These are phyloP conservation scores for Hoplodrina ambigua DNA, from an alignment of 2,888 invertebrate species.

Conservation along the genomic window DNA sequence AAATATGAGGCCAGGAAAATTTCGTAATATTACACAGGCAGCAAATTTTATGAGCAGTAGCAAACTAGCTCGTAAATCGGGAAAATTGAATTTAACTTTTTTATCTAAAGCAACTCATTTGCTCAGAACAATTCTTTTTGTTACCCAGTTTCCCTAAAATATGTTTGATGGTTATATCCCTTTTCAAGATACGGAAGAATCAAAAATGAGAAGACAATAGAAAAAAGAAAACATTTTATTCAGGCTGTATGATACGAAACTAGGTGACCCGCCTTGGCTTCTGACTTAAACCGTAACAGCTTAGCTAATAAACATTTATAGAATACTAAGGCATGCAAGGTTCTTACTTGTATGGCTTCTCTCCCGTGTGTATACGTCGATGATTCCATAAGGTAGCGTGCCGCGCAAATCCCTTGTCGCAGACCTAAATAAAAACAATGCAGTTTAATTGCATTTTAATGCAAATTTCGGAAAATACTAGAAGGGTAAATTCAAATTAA, in stretches of 20 bases:
- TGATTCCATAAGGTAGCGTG: conserved; percentile 97
- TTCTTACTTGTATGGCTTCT: conserved; percentile 95
- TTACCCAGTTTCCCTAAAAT: not conserved
- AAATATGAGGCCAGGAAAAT: not conserved
- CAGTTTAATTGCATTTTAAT: not conserved
- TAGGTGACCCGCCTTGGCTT: not conserved
- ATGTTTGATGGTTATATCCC: not conserved
- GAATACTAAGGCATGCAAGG: conserved; percentile 5
- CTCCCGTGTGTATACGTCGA: conserved; percentile 96
- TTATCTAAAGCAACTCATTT: not conserved
- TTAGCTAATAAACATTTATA: conserved; percentile 23
- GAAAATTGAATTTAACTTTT: not conserved
- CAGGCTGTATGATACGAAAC: not conserved
- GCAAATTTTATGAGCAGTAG: no score
- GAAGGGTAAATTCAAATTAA: not conserved
- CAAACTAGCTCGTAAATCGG: no score
- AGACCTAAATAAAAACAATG: conserved; percentile 87
- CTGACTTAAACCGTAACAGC: not conserved
- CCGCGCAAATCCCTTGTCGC: conserved; percentile 96
- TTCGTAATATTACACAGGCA: not conserved
- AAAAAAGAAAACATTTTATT: not conserved
- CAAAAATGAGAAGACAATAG: no score
- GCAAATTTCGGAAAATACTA: not conserved
- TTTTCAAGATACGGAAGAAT: no score
- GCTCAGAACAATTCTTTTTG: not conserved